Evolutionary conservation across 2,113 vertebrate genomes (phyloP).

Genomic region (Amblyopsis rosae): DNA sequence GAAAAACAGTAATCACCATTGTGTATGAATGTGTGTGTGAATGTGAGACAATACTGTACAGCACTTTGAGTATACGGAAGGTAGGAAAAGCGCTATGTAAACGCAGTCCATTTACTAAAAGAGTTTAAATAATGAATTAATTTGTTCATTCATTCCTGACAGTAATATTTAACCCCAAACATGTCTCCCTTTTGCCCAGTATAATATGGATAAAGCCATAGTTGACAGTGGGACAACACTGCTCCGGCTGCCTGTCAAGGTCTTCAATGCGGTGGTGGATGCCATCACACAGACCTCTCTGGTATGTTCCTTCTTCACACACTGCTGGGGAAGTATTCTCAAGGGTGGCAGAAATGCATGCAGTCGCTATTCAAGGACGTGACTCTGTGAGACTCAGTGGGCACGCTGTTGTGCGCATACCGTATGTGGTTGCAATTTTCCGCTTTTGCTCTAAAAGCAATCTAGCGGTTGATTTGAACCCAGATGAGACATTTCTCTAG

Average conservation of each 20-base stretch:
- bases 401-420: background rate
- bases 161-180: background rate
- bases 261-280: conserved; percentile 88
- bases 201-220: conserved; percentile 95
- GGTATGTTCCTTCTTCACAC: conserved; percentile 76
- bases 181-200: conserved; percentile 71
- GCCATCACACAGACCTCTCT: conserved; percentile 85
- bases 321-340: conserved; percentile 45
- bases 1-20: background rate
- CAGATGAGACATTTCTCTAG: conserved; percentile 38
- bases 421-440: conserved; percentile 17
- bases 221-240: conserved; percentile 97
- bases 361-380: conserved; percentile 41
- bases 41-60: too few species aligned
- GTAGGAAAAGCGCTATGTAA: too few species aligned
- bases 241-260: conserved; percentile 90
- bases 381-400: conserved; percentile 27
- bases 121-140: too few species aligned
- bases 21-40: too few species aligned
- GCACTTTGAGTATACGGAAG: too few species aligned
- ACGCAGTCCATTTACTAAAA: too few species aligned
- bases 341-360: conserved; percentile 29
- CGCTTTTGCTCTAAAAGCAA: conserved; percentile 20
- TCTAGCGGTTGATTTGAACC: conserved; percentile 47
- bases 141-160: background rate